Percentiles rank a stretch among this genome's conserved stretches.
phyloP scores from a whole-genome alignment of 2,797 vertebrate species.

The Microctenopoma lineatum region DNA sequence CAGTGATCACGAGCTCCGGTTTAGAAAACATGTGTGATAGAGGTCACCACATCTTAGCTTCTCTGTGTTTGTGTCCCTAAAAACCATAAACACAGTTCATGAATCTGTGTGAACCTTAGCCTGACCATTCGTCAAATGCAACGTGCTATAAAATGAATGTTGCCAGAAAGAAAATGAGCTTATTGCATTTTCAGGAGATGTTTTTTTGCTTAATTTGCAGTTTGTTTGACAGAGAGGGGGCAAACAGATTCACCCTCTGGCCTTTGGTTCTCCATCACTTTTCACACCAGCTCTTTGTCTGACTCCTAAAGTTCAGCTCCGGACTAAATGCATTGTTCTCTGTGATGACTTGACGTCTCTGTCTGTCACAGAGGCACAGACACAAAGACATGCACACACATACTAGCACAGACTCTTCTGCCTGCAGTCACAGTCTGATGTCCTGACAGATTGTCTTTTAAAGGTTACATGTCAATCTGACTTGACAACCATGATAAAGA shows the following conservation, averaged over 20 bases:
- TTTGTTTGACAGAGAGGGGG: constrained; percentile 16
- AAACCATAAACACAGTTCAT: background rate
- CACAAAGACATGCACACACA: constrained; percentile 48
- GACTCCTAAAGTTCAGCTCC: constrained; percentile 51
- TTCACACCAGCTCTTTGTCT: constrained; percentile 66
- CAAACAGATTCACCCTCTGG: constrained; percentile 43
- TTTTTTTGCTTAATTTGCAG: constrained; percentile 1
- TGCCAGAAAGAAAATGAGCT: background rate
- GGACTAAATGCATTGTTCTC: constrained; percentile 62
- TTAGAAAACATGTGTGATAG: background rate
- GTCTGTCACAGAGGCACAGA: constrained; percentile 61
- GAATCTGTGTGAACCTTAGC: too few species aligned
- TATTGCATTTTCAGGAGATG: constrained; percentile 6
- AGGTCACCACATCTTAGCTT: background rate
- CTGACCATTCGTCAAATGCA: background rate
- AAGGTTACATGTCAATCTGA: constrained; percentile 74
- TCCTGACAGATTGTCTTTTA: constrained; percentile 55
- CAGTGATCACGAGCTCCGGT: background rate
- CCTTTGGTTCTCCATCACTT: constrained; percentile 42
- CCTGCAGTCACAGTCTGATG: constrained; percentile 41
- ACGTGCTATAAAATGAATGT: background rate
- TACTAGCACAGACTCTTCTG: constrained; percentile 27
- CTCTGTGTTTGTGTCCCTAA: background rate
- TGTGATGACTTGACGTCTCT: constrained; percentile 76
- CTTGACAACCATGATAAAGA: constrained; percentile 69